These are phyloP conservation scores for Tanypteryx hageni DNA, from an alignment of 2,888 invertebrate species.

Conservation along the genomic window DNA sequence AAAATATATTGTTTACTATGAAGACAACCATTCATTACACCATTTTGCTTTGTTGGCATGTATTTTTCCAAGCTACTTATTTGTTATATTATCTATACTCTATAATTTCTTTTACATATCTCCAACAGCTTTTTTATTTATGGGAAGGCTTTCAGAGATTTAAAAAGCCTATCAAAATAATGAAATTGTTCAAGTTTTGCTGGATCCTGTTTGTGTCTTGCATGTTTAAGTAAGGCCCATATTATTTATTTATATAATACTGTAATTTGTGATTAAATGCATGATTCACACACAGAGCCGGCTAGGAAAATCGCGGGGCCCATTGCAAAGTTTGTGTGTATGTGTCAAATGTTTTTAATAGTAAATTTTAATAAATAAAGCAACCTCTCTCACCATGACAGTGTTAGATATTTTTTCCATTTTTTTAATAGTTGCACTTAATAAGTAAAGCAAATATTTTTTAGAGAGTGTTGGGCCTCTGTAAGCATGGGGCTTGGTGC, in stretches of 20 bases:
- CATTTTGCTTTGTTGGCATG: conserved; percentile 50
- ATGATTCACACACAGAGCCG: conserved; percentile 21
- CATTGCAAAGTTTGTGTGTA: no score
- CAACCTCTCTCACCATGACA: no score
- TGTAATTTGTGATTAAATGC: conserved; percentile 2
- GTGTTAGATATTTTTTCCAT: no score
- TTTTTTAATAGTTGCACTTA: no score
- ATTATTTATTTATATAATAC: background rate
- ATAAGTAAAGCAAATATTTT: no score
- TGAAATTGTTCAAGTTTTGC: conserved; percentile 10
- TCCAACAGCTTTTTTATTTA: background rate
- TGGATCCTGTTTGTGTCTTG: conserved; percentile 49
- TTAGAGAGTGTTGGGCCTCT: no score
- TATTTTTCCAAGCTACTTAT: conserved; percentile 8
- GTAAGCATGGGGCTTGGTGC: no score
- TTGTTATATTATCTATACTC: background rate
- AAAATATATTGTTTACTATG: background rate
- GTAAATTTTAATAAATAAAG: no score
- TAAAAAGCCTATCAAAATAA: background rate
- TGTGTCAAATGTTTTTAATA: no score
- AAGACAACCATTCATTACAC: background rate
- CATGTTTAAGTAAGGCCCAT: conserved; percentile 20
- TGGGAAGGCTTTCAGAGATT: background rate
- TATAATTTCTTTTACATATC: conserved; percentile 42
- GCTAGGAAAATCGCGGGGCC: no score